A percentile compares a stretch with the other conserved stretches of the same genome.
Evolutionary conservation across 1,140 invertebrate species (phyloP).

Genomic region (Microplitis mediator): DNA sequence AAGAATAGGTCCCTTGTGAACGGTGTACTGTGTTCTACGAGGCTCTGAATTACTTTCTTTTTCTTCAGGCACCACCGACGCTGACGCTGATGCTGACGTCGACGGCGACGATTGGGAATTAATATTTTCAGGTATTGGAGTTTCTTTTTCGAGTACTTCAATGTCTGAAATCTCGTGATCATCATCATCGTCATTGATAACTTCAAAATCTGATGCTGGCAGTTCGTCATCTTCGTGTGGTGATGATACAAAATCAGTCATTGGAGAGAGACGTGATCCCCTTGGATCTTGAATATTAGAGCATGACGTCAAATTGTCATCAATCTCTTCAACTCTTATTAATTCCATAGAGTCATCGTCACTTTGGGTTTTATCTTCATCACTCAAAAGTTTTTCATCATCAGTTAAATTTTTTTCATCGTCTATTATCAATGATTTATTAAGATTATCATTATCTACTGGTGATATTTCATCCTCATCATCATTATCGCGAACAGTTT

Average conservation of each 20-base stretch:
- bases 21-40: conserved; percentile 43
- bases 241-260: background rate
- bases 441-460: no score
- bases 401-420: background rate
- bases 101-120: background rate
- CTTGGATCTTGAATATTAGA: background rate
- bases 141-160: conserved; percentile 26
- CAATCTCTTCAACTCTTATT: background rate
- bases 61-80: background rate
- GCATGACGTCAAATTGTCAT: background rate
- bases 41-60: conserved; percentile 21
- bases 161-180: conserved; percentile 7
- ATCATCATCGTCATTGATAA: background rate
- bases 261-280: background rate
- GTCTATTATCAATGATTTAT: background rate
- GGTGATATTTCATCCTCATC: no score
- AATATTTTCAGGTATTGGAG: background rate
- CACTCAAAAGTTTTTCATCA: background rate
- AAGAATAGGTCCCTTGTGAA: conserved; percentile 59
- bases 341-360: conserved; percentile 19
- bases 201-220: background rate
- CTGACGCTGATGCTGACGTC: background rate
- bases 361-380: conserved; percentile 18
- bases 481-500: no score
- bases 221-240: background rate